These are phyloP conservation scores for Zhuqinia jingwanae DNA, from an alignment of 2,888 invertebrate species.

Conservation along the genomic window DNA sequence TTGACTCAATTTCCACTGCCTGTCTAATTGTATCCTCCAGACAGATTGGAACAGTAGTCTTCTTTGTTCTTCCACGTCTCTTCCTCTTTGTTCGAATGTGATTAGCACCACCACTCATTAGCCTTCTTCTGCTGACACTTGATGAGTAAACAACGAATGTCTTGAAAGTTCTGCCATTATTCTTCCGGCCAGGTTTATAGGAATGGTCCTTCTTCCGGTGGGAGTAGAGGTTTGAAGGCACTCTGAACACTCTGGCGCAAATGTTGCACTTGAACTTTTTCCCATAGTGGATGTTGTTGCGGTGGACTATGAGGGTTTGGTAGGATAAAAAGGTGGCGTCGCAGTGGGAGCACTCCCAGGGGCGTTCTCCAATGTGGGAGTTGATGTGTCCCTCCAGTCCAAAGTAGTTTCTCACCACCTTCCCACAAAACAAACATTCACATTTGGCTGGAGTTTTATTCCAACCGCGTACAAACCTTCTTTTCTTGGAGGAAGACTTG, in stretches of 20 bases:
- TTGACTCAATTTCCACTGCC: constrained; percentile 11
- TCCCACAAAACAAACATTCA: constrained; percentile 28
- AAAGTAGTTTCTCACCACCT: neutral
- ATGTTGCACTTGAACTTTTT: constrained; percentile 26
- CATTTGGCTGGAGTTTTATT: no score
- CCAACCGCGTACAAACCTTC: no score
- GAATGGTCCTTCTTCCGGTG: constrained; percentile 5
- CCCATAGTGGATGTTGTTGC: constrained; percentile 18
- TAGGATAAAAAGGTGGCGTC: constrained; percentile 10
- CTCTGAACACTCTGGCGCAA: neutral
- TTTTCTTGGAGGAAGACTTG: no score
- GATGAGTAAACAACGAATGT: no score
- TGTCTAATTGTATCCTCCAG: neutral
- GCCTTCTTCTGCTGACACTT: no score
- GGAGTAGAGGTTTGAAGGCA: neutral
- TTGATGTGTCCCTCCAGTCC: constrained; percentile 14
- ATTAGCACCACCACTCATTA: no score
- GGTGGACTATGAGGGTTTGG: constrained; percentile 7
- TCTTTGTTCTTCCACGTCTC: neutral
- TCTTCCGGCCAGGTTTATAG: neutral
- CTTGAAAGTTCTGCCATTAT: no score
- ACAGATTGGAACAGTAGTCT: no score
- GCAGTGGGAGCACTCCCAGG: constrained; percentile 27
- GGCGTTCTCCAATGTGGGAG: constrained; percentile 8
- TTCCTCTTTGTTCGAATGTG: neutral